Evolutionary conservation across 2,113 vertebrate species (phyloP), one percentile per base, ranked within the genome.

Genomic region (Phaethornis superciliosus): DNA sequence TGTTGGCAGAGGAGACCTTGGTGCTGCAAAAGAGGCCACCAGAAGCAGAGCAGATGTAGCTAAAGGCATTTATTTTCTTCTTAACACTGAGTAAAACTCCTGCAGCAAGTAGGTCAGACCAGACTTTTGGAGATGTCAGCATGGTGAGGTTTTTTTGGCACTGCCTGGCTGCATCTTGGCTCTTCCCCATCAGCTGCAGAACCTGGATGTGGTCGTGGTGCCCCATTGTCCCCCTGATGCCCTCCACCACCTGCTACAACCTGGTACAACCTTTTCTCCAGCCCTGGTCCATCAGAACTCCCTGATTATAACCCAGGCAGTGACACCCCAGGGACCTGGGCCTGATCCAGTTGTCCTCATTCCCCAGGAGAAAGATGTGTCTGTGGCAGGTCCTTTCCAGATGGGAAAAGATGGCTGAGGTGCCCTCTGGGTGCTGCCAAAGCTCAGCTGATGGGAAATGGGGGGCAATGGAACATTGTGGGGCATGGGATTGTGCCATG

Each of bases 121-220:
- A 7, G 22, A 20, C 17, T n/a, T 63, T 24, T 63, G 67, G 3
- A 0, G 3, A n/a, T 15, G 17, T n/a, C 55, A 9, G 74, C 37
- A 67, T 78, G 64, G 46, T 19, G 46, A 47, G 20, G 19, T 19
- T 40, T 58, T 58, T 47, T 58, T 54, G 81, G 40, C 64, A 28
- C 37, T 19, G 5, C 47, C 55, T 26, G 7, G 7, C 51, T 37
- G 27, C 13, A 3, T 40, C 28, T 35, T 22, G 19, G 23, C 42
- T 30, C 49, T 54, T 74, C 12, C 40, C n/a, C 32, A 2, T 3
- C 40, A 75, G 28, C 42, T 59, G 26, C 24, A 17, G 89, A 32
- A 1, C 0, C 67, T 11, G 55, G 51, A 49, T 15, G 28, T 0
- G 0, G 56, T 27, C 55, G 3, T 0, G 0, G 24, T 4, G 20